Conservation (phyloP, 2,797 vertebrate genomes). For the Gallinago nigripennis region DNA sequence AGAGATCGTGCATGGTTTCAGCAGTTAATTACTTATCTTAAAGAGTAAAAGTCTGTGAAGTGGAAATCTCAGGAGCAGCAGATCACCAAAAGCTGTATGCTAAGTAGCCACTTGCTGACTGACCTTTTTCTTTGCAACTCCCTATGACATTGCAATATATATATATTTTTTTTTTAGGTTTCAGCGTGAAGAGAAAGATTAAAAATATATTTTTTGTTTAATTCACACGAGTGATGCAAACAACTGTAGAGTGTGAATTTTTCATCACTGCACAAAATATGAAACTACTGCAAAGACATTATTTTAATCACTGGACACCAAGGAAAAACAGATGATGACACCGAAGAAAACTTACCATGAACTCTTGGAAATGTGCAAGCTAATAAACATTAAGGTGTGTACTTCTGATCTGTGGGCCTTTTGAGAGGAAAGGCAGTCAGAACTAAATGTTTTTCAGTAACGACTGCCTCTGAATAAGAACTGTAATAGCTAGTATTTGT, state of each 20-base stretch:
- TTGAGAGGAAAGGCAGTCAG: not conserved
- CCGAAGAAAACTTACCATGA: not conserved
- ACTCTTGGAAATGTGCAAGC: not conserved
- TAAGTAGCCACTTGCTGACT: not conserved
- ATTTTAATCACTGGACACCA: not conserved
- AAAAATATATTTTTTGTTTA: not conserved
- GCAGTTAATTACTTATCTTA: conserved; percentile 12
- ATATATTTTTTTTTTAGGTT: not conserved
- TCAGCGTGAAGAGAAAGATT: not conserved
- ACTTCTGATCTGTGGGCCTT: not conserved
- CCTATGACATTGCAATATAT: not conserved
- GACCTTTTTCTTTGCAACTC: not conserved
- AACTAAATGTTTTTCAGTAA: not conserved
- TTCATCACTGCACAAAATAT: not conserved
- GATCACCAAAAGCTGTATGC: not conserved
- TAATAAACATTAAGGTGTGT: not conserved
- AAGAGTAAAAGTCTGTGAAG: not conserved
- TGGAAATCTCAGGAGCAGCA: not conserved
- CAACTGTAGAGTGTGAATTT: not conserved
- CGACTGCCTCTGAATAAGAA: not conserved
- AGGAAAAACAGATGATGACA: not conserved
- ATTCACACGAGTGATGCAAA: not conserved
- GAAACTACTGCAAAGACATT: not conserved
- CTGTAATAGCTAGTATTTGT: not conserved
- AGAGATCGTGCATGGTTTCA: not conserved